These are phyloP conservation scores for Paedocypris sp. DNA, from an alignment of 2,113 vertebrate genomes.

Conservation along the genomic window DNA sequence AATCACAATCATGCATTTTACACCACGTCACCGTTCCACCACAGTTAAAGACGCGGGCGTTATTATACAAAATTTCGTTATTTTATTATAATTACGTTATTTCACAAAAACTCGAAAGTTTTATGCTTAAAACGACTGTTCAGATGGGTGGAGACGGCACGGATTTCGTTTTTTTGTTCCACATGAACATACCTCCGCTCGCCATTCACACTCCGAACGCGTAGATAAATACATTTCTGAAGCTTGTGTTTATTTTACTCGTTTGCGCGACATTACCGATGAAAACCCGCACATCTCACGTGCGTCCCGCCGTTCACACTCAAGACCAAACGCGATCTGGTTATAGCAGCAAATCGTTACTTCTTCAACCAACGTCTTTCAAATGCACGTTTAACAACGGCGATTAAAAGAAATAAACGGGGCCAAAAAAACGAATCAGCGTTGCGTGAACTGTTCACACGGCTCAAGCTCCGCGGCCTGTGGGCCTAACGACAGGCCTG, in stretches of 20 bases:
- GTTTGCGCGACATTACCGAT: too few species aligned
- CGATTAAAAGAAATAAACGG: not conserved
- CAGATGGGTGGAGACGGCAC: not conserved
- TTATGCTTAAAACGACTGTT: not conserved
- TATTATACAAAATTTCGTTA: too few species aligned
- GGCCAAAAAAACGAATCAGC: not conserved
- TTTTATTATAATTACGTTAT: too few species aligned
- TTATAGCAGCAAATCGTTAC: too few species aligned
- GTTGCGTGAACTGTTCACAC: conserved; percentile 12
- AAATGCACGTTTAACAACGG: not conserved
- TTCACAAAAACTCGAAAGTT: too few species aligned
- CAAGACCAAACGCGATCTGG: too few species aligned
- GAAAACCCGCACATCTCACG: too few species aligned
- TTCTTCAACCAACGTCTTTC: too few species aligned
- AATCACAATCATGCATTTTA: too few species aligned
- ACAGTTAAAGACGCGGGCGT: too few species aligned
- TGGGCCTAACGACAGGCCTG: conserved; percentile 28
- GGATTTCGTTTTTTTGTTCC: not conserved
- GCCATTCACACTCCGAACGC: not conserved
- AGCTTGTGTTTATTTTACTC: not conserved
- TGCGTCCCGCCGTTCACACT: too few species aligned
- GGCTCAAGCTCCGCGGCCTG: conserved; percentile 23
- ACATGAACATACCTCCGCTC: not conserved
- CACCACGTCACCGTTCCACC: too few species aligned
- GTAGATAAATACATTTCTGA: not conserved